Conservation (phyloP, 1,140 invertebrate species). For the Trichonephila inaurata region DNA sequence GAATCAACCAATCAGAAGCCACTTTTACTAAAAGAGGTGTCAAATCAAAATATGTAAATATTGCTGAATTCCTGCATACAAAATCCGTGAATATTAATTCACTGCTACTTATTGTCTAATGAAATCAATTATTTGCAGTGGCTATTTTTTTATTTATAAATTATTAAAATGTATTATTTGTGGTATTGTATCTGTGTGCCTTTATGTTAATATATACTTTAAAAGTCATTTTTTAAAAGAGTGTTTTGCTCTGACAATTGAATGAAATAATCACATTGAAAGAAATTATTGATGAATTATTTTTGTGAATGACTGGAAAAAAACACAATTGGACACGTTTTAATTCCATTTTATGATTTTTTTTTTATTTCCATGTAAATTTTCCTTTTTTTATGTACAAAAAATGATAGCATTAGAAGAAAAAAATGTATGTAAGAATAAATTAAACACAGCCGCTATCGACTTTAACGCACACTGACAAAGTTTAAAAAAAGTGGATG, state of each 20-base stretch:
- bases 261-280: too few species aligned
- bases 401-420: not conserved
- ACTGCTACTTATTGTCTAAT: not conserved
- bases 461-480: slow-evolving; percentile 53
- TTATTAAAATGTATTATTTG: not conserved
- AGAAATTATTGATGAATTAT: too few species aligned
- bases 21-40: not conserved
- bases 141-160: not conserved
- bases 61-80: not conserved
- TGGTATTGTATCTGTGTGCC: not conserved
- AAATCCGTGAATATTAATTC: not conserved
- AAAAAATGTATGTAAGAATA: not conserved
- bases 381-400: not conserved
- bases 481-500: slow-evolving; percentile 34
- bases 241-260: too few species aligned
- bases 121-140: not conserved
- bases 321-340: too few species aligned
- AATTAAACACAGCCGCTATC: slow-evolving; percentile 42
- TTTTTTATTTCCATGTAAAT: not conserved
- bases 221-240: not conserved
- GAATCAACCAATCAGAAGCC: not conserved
- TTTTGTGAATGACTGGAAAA: too few species aligned
- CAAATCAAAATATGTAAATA: slow-evolving; percentile 21
- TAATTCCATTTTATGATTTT: not conserved
- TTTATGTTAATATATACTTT: not conserved